A percentile compares a stretch with the other conserved stretches of the same genome.
Conservation (phyloP, 92 coral and sea anemone genomes). For the Parazoanthus atlanticus region DNA sequence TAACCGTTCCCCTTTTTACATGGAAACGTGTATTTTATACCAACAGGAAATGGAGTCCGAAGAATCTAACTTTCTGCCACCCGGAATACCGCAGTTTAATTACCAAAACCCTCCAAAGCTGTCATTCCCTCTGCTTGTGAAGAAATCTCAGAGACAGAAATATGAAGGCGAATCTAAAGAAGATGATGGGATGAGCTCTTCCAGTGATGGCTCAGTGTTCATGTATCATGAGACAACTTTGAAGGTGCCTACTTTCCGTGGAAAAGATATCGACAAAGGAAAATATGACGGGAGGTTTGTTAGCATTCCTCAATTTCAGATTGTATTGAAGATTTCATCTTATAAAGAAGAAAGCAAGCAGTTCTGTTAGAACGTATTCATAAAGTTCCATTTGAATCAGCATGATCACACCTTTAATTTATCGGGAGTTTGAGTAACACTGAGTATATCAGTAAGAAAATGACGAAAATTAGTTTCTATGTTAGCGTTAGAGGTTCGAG, state of each 20-base stretch:
- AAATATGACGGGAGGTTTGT: constrained; percentile 37
- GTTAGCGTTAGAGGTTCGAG: not conserved
- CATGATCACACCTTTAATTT: too few species aligned
- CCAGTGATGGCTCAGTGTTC: constrained; percentile 57
- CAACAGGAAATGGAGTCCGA: constrained; percentile 29
- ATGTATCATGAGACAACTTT: constrained; percentile 17
- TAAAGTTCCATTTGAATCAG: too few species aligned
- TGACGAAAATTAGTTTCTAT: too few species aligned
- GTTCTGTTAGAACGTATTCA: too few species aligned
- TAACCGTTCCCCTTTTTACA: too few species aligned
- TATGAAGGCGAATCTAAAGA: constrained; percentile 52
- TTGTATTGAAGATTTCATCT: too few species aligned
- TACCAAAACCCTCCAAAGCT: constrained; percentile 69
- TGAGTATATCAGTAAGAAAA: too few species aligned
- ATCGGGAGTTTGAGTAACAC: too few species aligned
- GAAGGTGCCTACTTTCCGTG: constrained; percentile 20
- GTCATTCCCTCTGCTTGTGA: constrained; percentile 78
- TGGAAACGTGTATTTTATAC: not conserved
- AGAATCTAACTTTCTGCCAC: constrained; percentile 57
- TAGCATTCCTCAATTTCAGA: not conserved
- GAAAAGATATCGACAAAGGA: constrained; percentile 10
- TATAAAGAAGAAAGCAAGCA: too few species aligned
- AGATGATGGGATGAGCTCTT: constrained; percentile 65
- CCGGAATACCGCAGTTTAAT: constrained; percentile 88
- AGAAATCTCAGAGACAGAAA: constrained; percentile 56